Evolutionary conservation across 2,888 invertebrate genomes (phyloP), one percentile per base, ranked within the genome.

Genomic region (Chirona hameri): DNA sequence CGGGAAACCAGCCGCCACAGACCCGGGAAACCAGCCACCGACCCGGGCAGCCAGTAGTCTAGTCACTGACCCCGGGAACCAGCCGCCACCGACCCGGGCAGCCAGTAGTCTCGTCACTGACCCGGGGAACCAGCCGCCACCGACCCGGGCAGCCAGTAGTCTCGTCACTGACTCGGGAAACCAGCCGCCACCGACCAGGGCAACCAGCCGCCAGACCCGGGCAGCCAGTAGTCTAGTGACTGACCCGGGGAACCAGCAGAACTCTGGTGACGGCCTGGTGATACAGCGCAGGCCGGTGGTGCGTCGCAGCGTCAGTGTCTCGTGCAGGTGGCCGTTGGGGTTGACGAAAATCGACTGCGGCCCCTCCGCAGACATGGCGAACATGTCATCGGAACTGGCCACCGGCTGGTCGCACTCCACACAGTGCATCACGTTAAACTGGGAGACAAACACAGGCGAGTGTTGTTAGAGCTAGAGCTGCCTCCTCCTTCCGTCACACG

Each of bases 1-100:
- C 95, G 12, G 95, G 95, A 88, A 95, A 95, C 95, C 95, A 95
- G 84, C 92, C n/a, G n/a, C n/a, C n/a, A n/a, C n/a, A n/a, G n/a
- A n/a, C n/a, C n/a, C n/a, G n/a, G n/a, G n/a, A n/a, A n/a, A n/a
- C n/a, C n/a, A n/a, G n/a, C n/a, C n/a, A n/a, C n/a, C n/a, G n/a
- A n/a, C n/a, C 9, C 15, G 69, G 9, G 10, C n/a, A 24, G 10
- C 10, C 24, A 60, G 10, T 10, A n/a, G n/a, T n/a, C n/a, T 4
- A 39, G 79, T 31, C n/a, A 86, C 89, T 88, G 89, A 93, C 92
- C 94, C 95, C 10, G 95, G 95, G 88, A 95, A 95, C 95, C 95
- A 95, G 84, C 92, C n/a, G n/a, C n/a, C n/a, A n/a, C n/a, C n/a
- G n/a, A n/a, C n/a, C 9, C 15, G 69, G 9, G 10, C n/a, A 24